A percentile compares a stretch with the other conserved stretches of the same genome.
Conservation (phyloP, 37 sponge, comb jelly and placozoan genomes). For the Petrosia ficiformis region DNA sequence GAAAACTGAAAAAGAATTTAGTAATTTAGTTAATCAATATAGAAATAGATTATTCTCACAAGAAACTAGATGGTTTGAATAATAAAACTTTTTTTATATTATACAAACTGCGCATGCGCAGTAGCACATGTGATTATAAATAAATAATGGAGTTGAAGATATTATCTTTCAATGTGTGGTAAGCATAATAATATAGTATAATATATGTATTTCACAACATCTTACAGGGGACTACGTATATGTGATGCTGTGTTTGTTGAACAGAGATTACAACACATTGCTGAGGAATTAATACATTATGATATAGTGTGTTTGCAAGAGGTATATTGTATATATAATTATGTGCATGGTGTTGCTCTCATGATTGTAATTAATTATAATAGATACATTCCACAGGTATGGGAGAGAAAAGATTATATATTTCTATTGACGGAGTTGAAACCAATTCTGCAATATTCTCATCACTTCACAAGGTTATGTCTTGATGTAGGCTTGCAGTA, state of each 20-base stretch:
- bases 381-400: too few species aligned
- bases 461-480: too few species aligned
- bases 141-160: background rate
- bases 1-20: too few species aligned
- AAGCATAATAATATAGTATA: background rate
- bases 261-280: conserved; percentile 64
- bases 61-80: too few species aligned
- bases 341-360: background rate
- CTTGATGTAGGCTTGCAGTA: too few species aligned
- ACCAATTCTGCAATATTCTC: too few species aligned
- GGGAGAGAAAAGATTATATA: conserved; percentile 38
- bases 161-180: background rate
- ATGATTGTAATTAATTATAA: background rate
- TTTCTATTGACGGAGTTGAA: too few species aligned
- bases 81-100: too few species aligned
- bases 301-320: conserved; percentile 78
- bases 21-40: too few species aligned
- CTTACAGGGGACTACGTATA: conserved; percentile 38
- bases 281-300: conserved; percentile 48
- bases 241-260: conserved; percentile 17
- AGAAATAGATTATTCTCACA: too few species aligned
- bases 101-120: too few species aligned
- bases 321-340: conserved; percentile 16
- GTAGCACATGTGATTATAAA: too few species aligned
- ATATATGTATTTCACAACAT: background rate